Percentiles rank a stretch among this genome's conserved stretches.
phyloP scores from a whole-genome alignment of 2,113 vertebrate genomes.

The Carollia perspicillata region DNA sequence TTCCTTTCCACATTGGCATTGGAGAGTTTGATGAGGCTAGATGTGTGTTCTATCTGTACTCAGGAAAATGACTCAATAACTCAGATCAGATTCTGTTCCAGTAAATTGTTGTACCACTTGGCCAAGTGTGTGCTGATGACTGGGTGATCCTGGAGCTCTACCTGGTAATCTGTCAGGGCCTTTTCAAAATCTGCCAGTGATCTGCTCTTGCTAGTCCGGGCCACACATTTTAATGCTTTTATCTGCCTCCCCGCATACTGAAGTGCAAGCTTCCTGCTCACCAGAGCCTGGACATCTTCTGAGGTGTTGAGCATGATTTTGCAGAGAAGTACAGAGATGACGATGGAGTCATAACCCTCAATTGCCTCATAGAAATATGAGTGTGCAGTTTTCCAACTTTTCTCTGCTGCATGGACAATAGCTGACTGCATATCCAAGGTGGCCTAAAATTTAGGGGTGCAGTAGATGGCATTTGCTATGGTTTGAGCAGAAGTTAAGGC shows the following conservation, averaged over 20 bases:
- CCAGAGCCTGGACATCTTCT: conserved; percentile 95
- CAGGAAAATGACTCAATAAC: conserved; percentile 99
- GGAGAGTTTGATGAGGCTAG: conserved; percentile 96
- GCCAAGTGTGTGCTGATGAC: conserved; percentile 98
- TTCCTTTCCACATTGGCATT: conserved; percentile 98
- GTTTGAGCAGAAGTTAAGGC: conserved; percentile 98
- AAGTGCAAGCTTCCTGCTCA: conserved; percentile 95
- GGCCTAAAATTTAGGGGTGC: conserved; percentile 97
- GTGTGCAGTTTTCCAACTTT: conserved; percentile 98
- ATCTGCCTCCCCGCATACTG: conserved; percentile 95
- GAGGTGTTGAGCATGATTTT: conserved; percentile 97
- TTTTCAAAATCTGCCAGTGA: conserved; percentile 56
- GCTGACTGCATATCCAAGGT: conserved; percentile 99
- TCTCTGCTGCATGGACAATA: conserved; percentile 93
- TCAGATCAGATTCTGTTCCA: conserved; percentile 98
- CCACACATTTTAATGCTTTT: not conserved
- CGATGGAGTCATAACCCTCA: conserved; percentile 97
- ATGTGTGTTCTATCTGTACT: conserved; percentile 99
- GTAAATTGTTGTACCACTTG: conserved; percentile 95
- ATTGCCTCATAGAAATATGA: conserved; percentile 99
- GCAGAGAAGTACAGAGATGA: too few relatives aligned
- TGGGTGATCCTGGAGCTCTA: conserved; percentile 96
- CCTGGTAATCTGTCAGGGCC: conserved; percentile 97
- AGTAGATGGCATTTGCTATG: conserved; percentile 99
- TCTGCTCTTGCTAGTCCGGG: too few relatives aligned